A percentile compares a stretch with the other conserved stretches of the same genome.
Conservation (phyloP, 53 echinoderm and acorn worm genomes). For the Patiria pectinifera region DNA sequence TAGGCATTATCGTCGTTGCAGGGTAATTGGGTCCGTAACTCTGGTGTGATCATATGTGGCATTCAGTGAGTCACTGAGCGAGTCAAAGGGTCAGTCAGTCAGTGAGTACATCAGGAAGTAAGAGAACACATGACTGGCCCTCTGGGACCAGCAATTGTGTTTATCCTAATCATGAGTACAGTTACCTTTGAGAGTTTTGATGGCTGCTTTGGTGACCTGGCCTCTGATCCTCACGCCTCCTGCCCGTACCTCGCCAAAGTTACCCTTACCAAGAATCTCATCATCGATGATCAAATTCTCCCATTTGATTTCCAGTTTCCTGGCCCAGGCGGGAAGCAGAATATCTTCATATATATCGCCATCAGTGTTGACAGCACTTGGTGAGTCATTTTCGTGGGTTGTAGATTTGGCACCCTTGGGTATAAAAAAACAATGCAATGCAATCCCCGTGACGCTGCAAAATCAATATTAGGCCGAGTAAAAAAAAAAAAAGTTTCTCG, state of each 20-base stretch:
- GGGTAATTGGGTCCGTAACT: too few species aligned
- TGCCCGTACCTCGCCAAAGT: slow-evolving; percentile 20
- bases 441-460: neutral
- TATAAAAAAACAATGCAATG: neutral
- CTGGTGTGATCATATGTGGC: too few species aligned
- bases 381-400: neutral
- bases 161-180: too few species aligned
- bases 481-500: too few species aligned
- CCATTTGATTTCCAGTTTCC: neutral
- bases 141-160: too few species aligned
- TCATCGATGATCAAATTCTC: too few species aligned
- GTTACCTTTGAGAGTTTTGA: neutral
- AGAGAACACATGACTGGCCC: too few species aligned
- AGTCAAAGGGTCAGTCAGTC: too few species aligned
- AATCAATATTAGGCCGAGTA: neutral
- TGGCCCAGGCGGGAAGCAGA: neutral
- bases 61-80: too few species aligned
- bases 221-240: too few species aligned
- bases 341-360: neutral
- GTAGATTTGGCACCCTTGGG: neutral
- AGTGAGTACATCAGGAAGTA: too few species aligned
- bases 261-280: slow-evolving; percentile 1
- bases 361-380: neutral
- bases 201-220: neutral
- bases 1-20: too few species aligned